These are phyloP conservation scores for Molorchus minor DNA, from an alignment of 2,888 invertebrate species.

Conservation along the genomic window DNA sequence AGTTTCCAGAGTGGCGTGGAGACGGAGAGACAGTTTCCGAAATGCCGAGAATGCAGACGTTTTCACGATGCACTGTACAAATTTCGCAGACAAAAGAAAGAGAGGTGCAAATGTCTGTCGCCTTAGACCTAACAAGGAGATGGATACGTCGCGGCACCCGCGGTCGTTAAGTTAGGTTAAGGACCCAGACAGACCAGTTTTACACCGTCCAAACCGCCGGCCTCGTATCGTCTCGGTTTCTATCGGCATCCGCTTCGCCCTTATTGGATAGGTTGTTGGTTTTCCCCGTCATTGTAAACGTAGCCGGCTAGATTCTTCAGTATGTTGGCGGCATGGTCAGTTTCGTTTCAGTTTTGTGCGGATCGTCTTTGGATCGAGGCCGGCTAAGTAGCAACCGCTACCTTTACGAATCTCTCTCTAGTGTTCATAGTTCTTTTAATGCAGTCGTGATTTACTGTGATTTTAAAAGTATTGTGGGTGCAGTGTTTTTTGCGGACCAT, in stretches of 20 bases:
- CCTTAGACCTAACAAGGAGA: conserved; percentile 38
- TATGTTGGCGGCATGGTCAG: conserved; percentile 54
- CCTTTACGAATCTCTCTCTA: not conserved
- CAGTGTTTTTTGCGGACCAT: not conserved
- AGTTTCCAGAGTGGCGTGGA: conserved; percentile 31
- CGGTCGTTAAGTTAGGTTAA: conserved; percentile 64
- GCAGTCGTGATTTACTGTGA: not conserved
- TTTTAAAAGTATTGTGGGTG: conserved; percentile 9
- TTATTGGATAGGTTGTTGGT: conserved; percentile 42
- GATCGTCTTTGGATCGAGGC: conserved; percentile 1
- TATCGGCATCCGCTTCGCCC: conserved; percentile 39
- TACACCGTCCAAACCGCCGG: conserved; percentile 53
- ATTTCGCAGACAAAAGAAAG: conserved; percentile 40
- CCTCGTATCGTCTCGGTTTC: conserved; percentile 43
- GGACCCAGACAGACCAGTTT: conserved; percentile 64
- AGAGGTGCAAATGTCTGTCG: conserved; percentile 31
- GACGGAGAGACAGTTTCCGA: conserved; percentile 28
- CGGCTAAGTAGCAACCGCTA: not conserved
- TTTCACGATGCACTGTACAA: conserved; percentile 52
- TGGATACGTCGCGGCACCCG: conserved; percentile 43
- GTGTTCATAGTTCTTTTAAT: not conserved
- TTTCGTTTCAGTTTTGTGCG: conserved; percentile 41
- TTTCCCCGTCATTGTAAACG: conserved; percentile 35
- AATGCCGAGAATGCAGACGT: conserved; percentile 46
- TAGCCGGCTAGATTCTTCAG: conserved; percentile 52